These are phyloP conservation scores for Coregonus sp. DNA, from an alignment of 2,797 vertebrate genomes.

Conservation along the genomic window DNA sequence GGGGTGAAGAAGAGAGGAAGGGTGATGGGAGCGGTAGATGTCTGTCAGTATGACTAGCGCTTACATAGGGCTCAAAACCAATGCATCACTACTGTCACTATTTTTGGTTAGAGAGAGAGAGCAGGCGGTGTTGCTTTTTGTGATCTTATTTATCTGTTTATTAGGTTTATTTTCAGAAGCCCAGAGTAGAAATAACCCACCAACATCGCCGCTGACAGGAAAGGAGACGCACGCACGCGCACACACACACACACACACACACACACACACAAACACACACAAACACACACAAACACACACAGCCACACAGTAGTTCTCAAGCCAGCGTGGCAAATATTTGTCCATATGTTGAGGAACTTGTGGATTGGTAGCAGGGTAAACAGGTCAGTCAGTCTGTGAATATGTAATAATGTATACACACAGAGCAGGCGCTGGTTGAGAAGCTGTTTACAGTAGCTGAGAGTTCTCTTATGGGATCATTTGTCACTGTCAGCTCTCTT, in stretches of 20 bases:
- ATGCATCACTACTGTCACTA: not conserved
- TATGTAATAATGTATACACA: conserved; percentile 48
- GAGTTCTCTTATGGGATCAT: conserved; percentile 71
- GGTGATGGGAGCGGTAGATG: no score
- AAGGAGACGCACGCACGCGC: conserved; percentile 15
- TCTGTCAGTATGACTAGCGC: no score
- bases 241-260: conserved; percentile 23
- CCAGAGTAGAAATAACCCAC: conserved; percentile 45
- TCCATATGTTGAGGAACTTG: conserved; percentile 65
- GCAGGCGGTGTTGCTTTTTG: not conserved
- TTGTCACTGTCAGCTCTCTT: conserved; percentile 73
- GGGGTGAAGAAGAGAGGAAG: not conserved
- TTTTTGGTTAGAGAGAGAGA: not conserved
- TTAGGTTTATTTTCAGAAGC: conserved; percentile 47
- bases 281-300: conserved; percentile 34
- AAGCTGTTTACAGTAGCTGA: conserved; percentile 68
- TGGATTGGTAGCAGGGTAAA: conserved; percentile 68
- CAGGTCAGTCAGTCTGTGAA: conserved; percentile 56
- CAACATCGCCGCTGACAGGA: conserved; percentile 46
- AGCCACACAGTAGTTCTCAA: conserved; percentile 36
- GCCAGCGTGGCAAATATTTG: conserved; percentile 73
- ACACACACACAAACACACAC: conserved; percentile 30
- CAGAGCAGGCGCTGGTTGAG: conserved; percentile 66
- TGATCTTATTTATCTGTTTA: conserved; percentile 46
- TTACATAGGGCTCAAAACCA: not conserved